These are phyloP conservation scores for Struthio camelus DNA, from an alignment of 2,113 vertebrate genomes.

Conservation along the genomic window DNA sequence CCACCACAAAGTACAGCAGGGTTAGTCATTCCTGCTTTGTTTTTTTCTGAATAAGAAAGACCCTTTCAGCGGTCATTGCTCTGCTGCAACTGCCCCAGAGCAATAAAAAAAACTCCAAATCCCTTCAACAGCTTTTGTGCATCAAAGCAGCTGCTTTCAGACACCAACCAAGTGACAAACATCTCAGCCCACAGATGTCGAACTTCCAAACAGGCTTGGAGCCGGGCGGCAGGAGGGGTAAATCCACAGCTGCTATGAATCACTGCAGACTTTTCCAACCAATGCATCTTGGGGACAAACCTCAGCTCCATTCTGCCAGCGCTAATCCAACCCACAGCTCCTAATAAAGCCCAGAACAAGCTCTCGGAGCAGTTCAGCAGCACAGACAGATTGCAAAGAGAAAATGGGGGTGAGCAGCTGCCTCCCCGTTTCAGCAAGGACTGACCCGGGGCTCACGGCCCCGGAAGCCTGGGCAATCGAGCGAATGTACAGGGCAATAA, in stretches of 20 bases:
- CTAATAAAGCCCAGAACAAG: background rate
- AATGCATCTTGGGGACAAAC: background rate
- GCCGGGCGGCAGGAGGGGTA: background rate
- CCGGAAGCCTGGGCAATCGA: background rate
- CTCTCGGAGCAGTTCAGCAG: background rate
- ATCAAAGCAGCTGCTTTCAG: conserved; percentile 38
- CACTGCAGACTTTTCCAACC: conserved; percentile 15
- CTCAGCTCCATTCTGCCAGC: background rate
- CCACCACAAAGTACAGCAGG: background rate
- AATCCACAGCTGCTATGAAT: conserved; percentile 40
- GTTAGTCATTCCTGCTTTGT: background rate
- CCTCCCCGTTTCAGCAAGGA: background rate
- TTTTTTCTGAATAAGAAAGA: fast-evolving
- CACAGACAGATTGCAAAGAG: background rate
- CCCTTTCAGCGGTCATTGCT: background rate
- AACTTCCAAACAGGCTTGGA: conserved; percentile 17
- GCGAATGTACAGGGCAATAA: background rate
- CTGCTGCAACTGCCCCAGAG: background rate
- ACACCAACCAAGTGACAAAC: conserved; percentile 14
- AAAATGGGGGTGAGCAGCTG: background rate
- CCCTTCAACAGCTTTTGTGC: conserved; percentile 42
- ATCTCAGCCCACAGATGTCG: background rate
- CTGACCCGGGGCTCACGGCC: background rate
- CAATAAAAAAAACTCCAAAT: background rate
- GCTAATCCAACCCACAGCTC: fast-evolving